A percentile compares a stretch with the other conserved stretches of the same genome.
phyloP scores from a whole-genome alignment of 1,140 invertebrate genomes.

The Campodea augens region DNA sequence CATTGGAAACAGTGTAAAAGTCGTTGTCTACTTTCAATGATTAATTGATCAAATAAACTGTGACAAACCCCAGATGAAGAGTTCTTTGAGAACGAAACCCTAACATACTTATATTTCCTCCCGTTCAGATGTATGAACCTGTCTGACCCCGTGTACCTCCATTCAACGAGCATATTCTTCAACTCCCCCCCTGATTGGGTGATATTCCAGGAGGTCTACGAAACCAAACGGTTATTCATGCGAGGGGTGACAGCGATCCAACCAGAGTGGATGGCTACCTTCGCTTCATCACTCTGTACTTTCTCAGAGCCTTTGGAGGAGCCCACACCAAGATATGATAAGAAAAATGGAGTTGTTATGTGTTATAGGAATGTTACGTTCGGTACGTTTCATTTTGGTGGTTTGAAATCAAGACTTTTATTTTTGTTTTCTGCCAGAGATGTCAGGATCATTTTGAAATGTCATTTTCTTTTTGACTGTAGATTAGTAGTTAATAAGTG shows the following conservation, averaged over 20 bases:
- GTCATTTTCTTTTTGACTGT: too few relatives aligned
- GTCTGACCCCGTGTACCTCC: slow-evolving; percentile 77
- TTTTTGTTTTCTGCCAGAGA: too few relatives aligned
- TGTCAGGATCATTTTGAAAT: too few relatives aligned
- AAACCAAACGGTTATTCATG: slow-evolving; percentile 71
- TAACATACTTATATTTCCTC: too few relatives aligned
- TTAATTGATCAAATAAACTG: too few relatives aligned
- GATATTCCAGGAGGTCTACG: slow-evolving; percentile 84
- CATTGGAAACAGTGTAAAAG: too few relatives aligned
- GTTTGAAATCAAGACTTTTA: too few relatives aligned
- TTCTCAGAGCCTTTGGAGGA: slow-evolving; percentile 42
- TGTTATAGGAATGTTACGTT: slow-evolving; percentile 64
- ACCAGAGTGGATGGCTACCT: slow-evolving; percentile 77
- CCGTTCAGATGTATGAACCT: slow-evolving; percentile 53
- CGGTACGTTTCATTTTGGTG: slow-evolving; percentile 46
- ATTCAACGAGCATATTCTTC: slow-evolving; percentile 58
- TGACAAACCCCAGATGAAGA: slow-evolving; percentile 47
- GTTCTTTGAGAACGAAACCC: slow-evolving; percentile 43
- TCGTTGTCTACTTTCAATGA: too few relatives aligned
- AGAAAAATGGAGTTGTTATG: slow-evolving; percentile 39
- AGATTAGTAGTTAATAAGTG: too few relatives aligned
- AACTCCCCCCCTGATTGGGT: slow-evolving; percentile 67
- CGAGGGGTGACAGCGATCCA: slow-evolving; percentile 80
- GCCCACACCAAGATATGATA: slow-evolving; percentile 36
- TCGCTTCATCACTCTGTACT: slow-evolving; percentile 54